Base-by-base conservation (phyloP, 2,888 invertebrate species). In the Agrotis clavis region DNA sequence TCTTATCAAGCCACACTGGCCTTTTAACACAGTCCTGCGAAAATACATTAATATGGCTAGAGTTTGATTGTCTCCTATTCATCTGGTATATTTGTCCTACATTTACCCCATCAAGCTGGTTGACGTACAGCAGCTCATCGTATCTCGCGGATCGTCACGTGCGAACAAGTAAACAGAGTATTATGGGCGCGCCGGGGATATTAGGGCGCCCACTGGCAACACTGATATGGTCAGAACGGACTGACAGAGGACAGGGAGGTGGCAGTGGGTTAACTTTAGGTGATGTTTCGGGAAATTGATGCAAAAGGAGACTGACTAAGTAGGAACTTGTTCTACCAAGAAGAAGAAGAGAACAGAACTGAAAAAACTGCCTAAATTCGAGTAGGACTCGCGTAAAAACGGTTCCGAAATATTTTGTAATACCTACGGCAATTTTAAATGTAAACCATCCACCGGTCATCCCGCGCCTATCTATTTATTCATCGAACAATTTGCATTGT, bases 151-250 rank as follows among this genome's bases (percentile, higher is more conserved):
- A 64, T 80, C 79, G 70, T 83, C 80, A 81, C 81, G 81, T 81
- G 80, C 83, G 53, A 69, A 85, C 74, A 83, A 76, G 79, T 76
- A 68, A 75, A 84, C 79, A 69, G 71, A 76, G 62, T 66, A 76
- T 74, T 80, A 84, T 85, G 82, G 84, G 80, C 51, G 86, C 74
- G 78, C 71, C 85, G 84, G 78, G 86, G 84, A 85, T 85, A 84
- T 85, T 84, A 84, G 82, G 71, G 84, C 86, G 86, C 85, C 85
- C 85, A 85, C 85, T 61, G 41, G 30, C 53, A 57, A 16, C 25
- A 4, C 77, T 70, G 72, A 66, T 85, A 84, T 86, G 85, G 84
- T 60, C 74, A 67, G 66, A 75, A 19, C 50, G 11, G 19, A 57
- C 61, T 56, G 62, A 1, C 73, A 53, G 1, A 11, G 11, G 9